A percentile compares a stretch with the other conserved stretches of the same genome.
Conservation (phyloP, 2,113 vertebrate genomes). For the Trematocara zebra region DNA sequence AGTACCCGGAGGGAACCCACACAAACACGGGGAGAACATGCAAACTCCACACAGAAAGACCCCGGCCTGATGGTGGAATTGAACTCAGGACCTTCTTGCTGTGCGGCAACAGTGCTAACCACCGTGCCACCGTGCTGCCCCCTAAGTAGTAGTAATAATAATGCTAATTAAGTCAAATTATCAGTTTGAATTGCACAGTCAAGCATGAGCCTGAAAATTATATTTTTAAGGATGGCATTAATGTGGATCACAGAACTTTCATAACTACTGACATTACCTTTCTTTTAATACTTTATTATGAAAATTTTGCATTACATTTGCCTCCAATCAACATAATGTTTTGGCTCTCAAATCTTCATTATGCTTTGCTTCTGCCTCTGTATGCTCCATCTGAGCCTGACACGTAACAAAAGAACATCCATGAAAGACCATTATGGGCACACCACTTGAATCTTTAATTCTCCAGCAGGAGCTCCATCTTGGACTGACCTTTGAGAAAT, state of each 20-base stretch:
- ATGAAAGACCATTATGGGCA: neutral
- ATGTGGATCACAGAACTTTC: neutral
- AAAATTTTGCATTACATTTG: neutral
- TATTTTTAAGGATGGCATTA: neutral
- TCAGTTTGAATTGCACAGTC: neutral
- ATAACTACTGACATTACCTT: neutral
- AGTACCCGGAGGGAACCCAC: too few relatives aligned
- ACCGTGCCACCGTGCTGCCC: too few relatives aligned
- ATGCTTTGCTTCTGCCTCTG: neutral
- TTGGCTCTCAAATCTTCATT: neutral
- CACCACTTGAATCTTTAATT: constrained; percentile 11
- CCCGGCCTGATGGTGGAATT: too few relatives aligned
- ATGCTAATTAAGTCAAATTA: neutral
- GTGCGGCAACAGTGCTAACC: too few relatives aligned
- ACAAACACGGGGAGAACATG: too few relatives aligned
- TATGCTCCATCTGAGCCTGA: neutral
- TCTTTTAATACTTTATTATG: neutral
- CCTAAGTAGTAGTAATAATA: neutral
- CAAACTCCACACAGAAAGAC: too few relatives aligned
- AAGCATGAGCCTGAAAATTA: neutral
- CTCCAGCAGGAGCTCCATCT: constrained; percentile 10
- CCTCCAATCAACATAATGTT: neutral
- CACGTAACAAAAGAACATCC: neutral
- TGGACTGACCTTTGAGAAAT: constrained; percentile 43
- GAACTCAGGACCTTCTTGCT: too few relatives aligned